Conservation (phyloP, 2,888 invertebrate genomes). For the Trilocha varians region DNA sequence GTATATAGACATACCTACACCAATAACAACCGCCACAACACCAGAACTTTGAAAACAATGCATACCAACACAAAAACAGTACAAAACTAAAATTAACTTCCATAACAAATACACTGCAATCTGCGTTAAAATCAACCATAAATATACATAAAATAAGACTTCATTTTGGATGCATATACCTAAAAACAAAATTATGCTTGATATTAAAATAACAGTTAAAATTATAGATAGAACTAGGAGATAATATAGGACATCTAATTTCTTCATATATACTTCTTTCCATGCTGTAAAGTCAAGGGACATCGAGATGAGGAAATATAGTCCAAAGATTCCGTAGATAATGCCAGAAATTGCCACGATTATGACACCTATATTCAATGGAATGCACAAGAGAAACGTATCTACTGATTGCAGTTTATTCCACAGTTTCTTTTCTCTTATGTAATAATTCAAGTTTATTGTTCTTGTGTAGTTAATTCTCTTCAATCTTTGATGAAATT, state of each 20-base stretch:
- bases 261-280: conserved; percentile 21
- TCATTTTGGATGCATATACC: conserved; percentile 17
- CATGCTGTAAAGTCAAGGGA: conserved; percentile 18
- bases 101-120: conserved; percentile 20
- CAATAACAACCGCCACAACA: conserved; percentile 12
- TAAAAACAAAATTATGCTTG: conserved; percentile 21
- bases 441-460: no score
- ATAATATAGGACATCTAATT: conserved; percentile 22
- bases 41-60: conserved; percentile 24
- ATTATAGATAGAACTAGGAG: conserved; percentile 15
- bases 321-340: conserved; percentile 22
- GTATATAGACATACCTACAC: conserved; percentile 12
- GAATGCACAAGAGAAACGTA: conserved; percentile 21
- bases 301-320: conserved; percentile 21
- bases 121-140: conserved; percentile 23
- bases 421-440: conserved; percentile 4
- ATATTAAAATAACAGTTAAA: conserved; percentile 16
- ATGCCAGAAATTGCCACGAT: conserved; percentile 21
- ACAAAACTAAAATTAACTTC: conserved; percentile 14
- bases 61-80: conserved; percentile 19
- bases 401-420: conserved; percentile 4
- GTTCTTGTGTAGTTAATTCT: no score
- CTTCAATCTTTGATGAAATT: no score
- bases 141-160: conserved; percentile 15
- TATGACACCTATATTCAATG: conserved; percentile 19